Evolutionary conservation across 2,797 vertebrate genomes (phyloP), one percentile per base, ranked within the genome.

Genomic region (Myiothlypis coronata): DNA sequence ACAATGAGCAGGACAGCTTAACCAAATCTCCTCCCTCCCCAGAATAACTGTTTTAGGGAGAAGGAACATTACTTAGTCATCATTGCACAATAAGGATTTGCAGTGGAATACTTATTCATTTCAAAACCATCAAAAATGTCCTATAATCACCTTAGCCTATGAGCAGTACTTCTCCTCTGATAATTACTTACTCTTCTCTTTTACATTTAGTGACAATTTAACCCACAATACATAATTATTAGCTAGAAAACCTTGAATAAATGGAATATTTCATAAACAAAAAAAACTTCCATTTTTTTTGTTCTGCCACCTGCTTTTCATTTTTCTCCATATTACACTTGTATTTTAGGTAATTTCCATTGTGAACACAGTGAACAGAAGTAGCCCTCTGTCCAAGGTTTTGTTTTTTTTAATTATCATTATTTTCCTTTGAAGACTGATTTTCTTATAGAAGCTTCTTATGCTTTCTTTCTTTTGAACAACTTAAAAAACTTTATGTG

Each of bases 331-430:
- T 21, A 37, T 44, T 72, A 47, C 12, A 61, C 15, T 17, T n/a
- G 30, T 57, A 44, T 41, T 84, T n/a, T 39, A 50, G 5, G 22
- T 61, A 69, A 72, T 91, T 95, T 84, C 12, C 14, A 39, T 17
- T 85, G 21, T 68, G 8, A 87, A 3, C 6, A 28, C 6, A 67
- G 8, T 35, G 34, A 81, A 59, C 7, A 83, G 55, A 91, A 81
- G 19, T 7, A 61, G 4, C 2, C 2, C 4, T 50, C 22, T 46
- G 4, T n/a, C 21, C 20, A 46, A 16, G 10, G 11, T 6, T 2
- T 27, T 44, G 28, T 41, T 2, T 27, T 50, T 35, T 44, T 60
- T 59, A n/a, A 35, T 19, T 17, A 52, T n/a, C 17, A 52, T 41
- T 55, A 14, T 84, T 82, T 69, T 67, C 23, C 12, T 68, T 60